Percentiles rank a stretch among this genome's conserved stretches.
phyloP scores from a whole-genome alignment of 2,113 vertebrate species.

The Xiphorhynchus elegans region DNA sequence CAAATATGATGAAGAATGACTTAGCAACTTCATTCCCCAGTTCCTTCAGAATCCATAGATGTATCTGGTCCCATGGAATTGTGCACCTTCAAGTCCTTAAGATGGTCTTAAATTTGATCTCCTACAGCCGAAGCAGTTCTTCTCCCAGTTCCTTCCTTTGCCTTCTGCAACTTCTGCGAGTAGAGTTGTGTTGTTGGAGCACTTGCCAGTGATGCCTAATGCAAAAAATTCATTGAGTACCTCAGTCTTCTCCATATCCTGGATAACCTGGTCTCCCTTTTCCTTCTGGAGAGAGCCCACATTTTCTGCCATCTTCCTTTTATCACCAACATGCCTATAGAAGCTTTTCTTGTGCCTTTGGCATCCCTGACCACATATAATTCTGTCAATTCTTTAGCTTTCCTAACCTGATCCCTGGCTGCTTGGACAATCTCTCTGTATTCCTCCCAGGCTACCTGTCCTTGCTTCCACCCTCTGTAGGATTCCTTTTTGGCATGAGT shows the following conservation, averaged over 20 bases:
- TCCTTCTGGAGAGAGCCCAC: background rate
- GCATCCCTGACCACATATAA: background rate
- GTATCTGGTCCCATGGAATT: background rate
- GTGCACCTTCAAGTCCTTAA: background rate
- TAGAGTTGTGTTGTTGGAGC: background rate
- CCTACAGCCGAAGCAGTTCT: background rate
- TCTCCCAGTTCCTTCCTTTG: background rate
- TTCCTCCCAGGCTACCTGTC: background rate
- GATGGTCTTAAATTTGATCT: background rate
- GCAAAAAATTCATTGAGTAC: background rate
- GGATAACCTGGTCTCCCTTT: background rate
- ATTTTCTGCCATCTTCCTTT: background rate
- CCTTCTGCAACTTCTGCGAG: background rate
- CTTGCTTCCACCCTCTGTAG: background rate
- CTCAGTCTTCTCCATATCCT: background rate
- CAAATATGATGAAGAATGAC: background rate
- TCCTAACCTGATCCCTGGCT: background rate
- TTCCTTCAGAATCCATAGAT: background rate
- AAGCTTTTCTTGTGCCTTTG: background rate
- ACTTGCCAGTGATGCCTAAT: background rate
- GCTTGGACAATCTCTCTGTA: background rate
- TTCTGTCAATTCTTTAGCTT: background rate
- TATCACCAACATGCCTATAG: background rate
- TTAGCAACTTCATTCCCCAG: background rate
- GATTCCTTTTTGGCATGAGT: background rate